Evolutionary conservation across 2,888 invertebrate species (phyloP).

Genomic region (Ectemnius lituratus): DNA sequence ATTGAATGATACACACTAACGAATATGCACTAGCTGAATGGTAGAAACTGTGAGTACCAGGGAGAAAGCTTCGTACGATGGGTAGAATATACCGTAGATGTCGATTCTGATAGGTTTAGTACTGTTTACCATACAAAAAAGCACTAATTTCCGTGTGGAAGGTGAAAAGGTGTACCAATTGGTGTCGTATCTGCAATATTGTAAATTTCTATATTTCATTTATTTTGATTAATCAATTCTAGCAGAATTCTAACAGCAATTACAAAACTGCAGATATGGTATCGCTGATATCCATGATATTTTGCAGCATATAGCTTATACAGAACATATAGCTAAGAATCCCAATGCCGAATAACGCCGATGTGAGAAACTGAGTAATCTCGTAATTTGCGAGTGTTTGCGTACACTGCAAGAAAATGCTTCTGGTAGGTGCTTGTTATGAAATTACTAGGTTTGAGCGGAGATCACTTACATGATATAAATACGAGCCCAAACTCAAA

Average conservation of each 20-base stretch:
- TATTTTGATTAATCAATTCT: not conserved
- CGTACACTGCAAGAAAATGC: constrained; percentile 9
- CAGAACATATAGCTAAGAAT: constrained; percentile 14
- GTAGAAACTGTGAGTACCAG: not conserved
- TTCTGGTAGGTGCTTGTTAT: not conserved
- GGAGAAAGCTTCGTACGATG: not conserved
- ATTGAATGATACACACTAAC: not conserved
- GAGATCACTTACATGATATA: constrained; percentile 31
- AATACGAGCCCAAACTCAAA: constrained; percentile 7
- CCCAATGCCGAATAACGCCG: accelerated
- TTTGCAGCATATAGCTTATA: constrained; percentile 23
- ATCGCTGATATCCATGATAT: constrained; percentile 19
- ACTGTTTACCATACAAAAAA: not conserved
- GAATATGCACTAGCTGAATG: too few species aligned
- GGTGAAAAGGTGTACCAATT: not conserved
- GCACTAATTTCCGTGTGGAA: not conserved
- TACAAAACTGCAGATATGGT: constrained; percentile 6
- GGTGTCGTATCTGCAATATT: not conserved
- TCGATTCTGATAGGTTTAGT: not conserved
- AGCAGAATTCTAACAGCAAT: not conserved
- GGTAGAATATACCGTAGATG: not conserved
- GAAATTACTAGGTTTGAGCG: not conserved
- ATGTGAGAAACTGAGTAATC: accelerated
- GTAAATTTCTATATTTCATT: too few species aligned
- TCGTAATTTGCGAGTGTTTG: not conserved